Conservation (phyloP, 2,888 invertebrate genomes). For the Busseola fusca region DNA sequence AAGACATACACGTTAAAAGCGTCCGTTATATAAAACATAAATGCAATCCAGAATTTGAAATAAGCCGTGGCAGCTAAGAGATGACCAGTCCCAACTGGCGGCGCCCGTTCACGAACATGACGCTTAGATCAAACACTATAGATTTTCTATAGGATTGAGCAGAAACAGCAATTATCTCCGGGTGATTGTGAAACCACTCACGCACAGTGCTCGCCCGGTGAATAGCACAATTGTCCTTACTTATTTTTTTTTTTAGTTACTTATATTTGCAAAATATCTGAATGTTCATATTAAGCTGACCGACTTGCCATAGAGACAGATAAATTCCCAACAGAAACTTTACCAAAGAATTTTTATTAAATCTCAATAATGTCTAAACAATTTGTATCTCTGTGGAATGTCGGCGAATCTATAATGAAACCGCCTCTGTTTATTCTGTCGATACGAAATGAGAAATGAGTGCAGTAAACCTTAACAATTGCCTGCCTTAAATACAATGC, state of each 20-base stretch:
- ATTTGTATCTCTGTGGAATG: constrained; percentile 73
- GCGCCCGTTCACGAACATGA: no score
- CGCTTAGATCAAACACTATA: no score
- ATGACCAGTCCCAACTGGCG: no score
- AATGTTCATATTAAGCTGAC: constrained; percentile 18
- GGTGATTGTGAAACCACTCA: no score
- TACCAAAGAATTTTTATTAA: constrained; percentile 54
- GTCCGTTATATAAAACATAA: no score
- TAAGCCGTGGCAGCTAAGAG: no score
- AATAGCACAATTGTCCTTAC: no score
- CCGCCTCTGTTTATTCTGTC: constrained; percentile 83
- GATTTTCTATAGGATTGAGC: no score
- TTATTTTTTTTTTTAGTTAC: background rate
- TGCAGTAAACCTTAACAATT: constrained; percentile 81
- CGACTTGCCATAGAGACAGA: constrained; percentile 25
- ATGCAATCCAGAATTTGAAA: no score
- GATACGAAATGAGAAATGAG: constrained; percentile 86
- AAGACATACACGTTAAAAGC: no score
- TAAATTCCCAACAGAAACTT: constrained; percentile 42
- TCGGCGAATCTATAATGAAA: constrained; percentile 83
- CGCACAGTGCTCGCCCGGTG: no score
- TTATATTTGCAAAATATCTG: constrained; percentile 3
- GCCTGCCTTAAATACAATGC: constrained; percentile 56
- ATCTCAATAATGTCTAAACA: constrained; percentile 60
- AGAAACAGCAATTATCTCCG: no score